Evolutionary conservation across 2,888 invertebrate species (phyloP), one percentile per base, ranked within the genome.

Genomic region (Beris morrisii): DNA sequence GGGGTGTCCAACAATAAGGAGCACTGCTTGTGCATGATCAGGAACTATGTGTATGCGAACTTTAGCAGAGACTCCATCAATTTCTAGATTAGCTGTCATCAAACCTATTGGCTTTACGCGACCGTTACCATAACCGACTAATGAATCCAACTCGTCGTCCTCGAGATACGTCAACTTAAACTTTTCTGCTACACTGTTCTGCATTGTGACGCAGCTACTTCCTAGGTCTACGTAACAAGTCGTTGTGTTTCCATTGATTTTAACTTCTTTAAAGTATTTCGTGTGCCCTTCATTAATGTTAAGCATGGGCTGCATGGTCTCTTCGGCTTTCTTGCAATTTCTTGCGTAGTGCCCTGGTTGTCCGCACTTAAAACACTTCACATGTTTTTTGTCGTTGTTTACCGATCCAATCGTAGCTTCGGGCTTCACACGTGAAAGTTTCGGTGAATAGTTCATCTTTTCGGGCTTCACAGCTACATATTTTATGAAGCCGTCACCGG

Each of bases 191-290:
- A 31, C 31, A 9, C 7, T 13, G 9, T 38, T 56, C 13, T 9
- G 22, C 38, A 56, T 12, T 13, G 56, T 56, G 4, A 56, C 56
- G n/a, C 56, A 56, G 30, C 56, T 56, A 15, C 56, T 56, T 5
- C 56, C 56, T 7, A 56, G 5, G 6, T 56, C 56, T 5, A 56
- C 13, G 15, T 56, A 56, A 15, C 56, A 56, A n/a, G 22, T 38
- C 6, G 30, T 13, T n/a, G 56, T 5, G 5, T 12, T 13, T 7
- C 48, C 48, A 22, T 48, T 48, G 12, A 22, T 56, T 38, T 30
- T 2, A 7, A 22, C 54, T n/a, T 28, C 54, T 31, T 54, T 54
- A 5, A 54, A 6, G 15, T 11, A 54, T n/a, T 54, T 54, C 3
- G 12, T 13, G n/a, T 56, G 48, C 7, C 6, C 22, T 5, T 38